These are phyloP conservation scores for Tapirus terrestris DNA, from an alignment of 2,113 vertebrate species.

Conservation along the genomic window DNA sequence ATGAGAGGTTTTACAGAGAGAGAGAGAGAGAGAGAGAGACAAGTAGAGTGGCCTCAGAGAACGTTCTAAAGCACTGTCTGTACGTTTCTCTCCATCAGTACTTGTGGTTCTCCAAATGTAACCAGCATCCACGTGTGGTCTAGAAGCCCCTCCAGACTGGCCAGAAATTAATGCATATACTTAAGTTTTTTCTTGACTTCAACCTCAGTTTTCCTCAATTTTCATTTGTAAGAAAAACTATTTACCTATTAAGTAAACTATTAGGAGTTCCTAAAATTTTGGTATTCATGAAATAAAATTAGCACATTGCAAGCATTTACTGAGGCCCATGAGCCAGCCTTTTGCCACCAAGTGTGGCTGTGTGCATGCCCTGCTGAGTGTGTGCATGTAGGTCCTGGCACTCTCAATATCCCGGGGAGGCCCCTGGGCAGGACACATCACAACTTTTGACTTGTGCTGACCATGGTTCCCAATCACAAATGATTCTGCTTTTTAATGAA, in stretches of 20 bases:
- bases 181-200: not conserved
- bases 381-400: rapidly evolving
- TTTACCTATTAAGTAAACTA: not conserved
- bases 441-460: not conserved
- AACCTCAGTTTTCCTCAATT: not conserved
- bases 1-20: not conserved
- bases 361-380: too few species aligned
- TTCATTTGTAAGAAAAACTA: not conserved
- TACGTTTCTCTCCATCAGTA: not conserved
- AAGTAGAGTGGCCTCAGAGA: too few species aligned
- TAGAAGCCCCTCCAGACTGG: not conserved
- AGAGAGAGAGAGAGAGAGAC: too few species aligned
- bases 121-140: not conserved
- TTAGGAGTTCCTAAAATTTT: not conserved
- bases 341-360: not conserved
- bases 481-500: not conserved
- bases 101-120: not conserved
- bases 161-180: not conserved
- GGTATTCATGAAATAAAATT: not conserved
- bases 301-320: not conserved
- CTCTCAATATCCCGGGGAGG: rapidly evolving
- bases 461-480: not conserved
- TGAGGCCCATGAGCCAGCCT: not conserved
- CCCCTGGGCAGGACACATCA: not conserved
- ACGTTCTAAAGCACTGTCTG: too few species aligned